Base-by-base conservation (phyloP, 2,113 vertebrate genomes). In the Callionymus lyra region DNA sequence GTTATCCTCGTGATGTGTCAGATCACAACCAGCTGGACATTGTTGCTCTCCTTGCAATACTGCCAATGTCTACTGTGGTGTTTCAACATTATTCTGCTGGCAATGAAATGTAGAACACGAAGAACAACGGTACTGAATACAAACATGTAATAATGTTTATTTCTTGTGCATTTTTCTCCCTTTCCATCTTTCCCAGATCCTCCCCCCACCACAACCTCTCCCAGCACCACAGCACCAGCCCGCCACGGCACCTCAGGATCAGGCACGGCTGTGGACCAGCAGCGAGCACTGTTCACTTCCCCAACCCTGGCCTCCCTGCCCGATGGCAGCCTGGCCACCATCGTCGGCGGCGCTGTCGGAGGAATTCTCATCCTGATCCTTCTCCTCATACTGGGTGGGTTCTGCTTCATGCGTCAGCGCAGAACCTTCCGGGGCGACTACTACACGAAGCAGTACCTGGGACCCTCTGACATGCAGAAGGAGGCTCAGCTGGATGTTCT, bases 381-480 rank as follows among this genome's bases (percentile, higher is more conserved):
- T 56, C 62, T 93, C 41, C 82, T 90, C 79, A 74, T 90, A 46
- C 68, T 94, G 45, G 87, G 80, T 38, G 89, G 84, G 56, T 67
- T 71, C 44, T 83, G 89, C 74, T 94, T 74, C 82, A 90, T 92
- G 85, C 89, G 87, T 65, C 88, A 88, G 79, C 90, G 92, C 48
- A 79, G 92, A 67, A 98, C 92, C 57, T 98, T 98, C 77, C 84
- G 93, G 31, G 95, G 95, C 16, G 91, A 98, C 85, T 98, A 98
- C 81, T 98, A 97, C 85, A 95, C 95, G 75, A 97, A 98, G 74
- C 96, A 92, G 84, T 98, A 97, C 86, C 84, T 93, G 83, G 90
- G 91, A 50, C 91, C 91, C 0, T 90, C 91, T 12, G 93, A 97
- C 84, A 94, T 96, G 91, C 93, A 97, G 44, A 97, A 95, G 82